A percentile compares a stretch with the other conserved stretches of the same genome.
Conservation (phyloP, 2,888 invertebrate genomes). For the Zonitis immaculata region DNA sequence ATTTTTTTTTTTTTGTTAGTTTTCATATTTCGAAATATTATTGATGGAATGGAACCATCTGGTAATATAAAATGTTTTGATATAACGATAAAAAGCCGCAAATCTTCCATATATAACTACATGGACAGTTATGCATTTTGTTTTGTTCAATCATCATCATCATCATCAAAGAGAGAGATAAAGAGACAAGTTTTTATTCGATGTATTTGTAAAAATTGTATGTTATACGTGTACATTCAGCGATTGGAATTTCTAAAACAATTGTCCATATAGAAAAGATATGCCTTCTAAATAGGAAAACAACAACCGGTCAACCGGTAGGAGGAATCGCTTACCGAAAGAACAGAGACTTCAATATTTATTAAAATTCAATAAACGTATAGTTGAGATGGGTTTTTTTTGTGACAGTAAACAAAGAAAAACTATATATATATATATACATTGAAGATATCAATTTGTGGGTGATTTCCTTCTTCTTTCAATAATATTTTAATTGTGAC, state of each 20-base stretch:
- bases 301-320: constrained; percentile 14
- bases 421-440: too few relatives aligned
- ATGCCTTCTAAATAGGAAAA: constrained; percentile 23
- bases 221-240: too few relatives aligned
- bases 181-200: constrained; percentile 25
- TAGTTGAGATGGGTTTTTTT: neutral
- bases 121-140: constrained; percentile 19
- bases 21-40: too few relatives aligned
- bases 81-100: constrained; percentile 1
- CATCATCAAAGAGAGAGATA: constrained; percentile 3
- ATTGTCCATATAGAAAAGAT: constrained; percentile 24
- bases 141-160: too few relatives aligned
- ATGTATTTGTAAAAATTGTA: constrained; percentile 19
- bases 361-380: neutral
- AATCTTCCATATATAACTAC: constrained; percentile 8
- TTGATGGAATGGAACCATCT: neutral
- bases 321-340: constrained; percentile 4
- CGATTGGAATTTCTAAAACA: constrained; percentile 29
- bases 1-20: too few relatives aligned
- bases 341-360: neutral
- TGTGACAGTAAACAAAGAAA: neutral
- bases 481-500: neutral
- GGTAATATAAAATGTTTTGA: too few relatives aligned
- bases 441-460: neutral
- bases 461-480: neutral